Percentiles rank a stretch among this genome's conserved stretches.
Conservation (phyloP, 2,113 vertebrate genomes). For the Amblyopsis rosae region DNA sequence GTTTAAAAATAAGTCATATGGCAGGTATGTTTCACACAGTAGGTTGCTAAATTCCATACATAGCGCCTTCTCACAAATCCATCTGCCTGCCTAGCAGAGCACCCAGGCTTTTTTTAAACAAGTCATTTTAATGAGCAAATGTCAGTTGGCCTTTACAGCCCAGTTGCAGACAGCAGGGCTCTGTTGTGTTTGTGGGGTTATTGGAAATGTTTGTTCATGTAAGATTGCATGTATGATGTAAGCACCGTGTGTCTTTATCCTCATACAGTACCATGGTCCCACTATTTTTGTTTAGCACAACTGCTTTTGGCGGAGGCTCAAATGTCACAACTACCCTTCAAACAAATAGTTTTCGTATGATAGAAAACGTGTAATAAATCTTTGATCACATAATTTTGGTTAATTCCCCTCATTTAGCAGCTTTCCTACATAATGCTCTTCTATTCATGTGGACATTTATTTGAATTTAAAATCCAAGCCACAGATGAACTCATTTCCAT, state of each 20-base stretch:
- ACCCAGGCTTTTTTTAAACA: no score
- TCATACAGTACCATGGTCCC: not conserved
- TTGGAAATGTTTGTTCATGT: no score
- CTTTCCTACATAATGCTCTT: slow-evolving; percentile 18
- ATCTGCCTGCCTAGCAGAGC: no score
- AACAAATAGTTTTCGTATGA: slow-evolving; percentile 16
- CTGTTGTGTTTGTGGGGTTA: slow-evolving; percentile 4
- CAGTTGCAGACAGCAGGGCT: not conserved
- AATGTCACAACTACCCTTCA: slow-evolving; percentile 28
- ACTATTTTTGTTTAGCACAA: not conserved
- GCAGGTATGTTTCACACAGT: not conserved
- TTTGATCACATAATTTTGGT: slow-evolving; percentile 34
- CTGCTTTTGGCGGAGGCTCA: slow-evolving; percentile 7
- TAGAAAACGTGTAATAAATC: slow-evolving; percentile 17
- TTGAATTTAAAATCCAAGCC: slow-evolving; percentile 1
- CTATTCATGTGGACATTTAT: slow-evolving; percentile 26
- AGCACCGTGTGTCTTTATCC: not conserved
- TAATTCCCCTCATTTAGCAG: slow-evolving; percentile 49
- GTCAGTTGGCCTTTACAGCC: not conserved
- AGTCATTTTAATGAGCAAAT: not conserved
- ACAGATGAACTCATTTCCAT: not conserved
- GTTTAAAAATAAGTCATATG: not conserved
- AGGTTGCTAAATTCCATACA: not conserved
- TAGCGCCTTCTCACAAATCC: not conserved
- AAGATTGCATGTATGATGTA: no score